These are phyloP conservation scores for Eumacrocentrus americanus DNA, from an alignment of 2,888 invertebrate species.

Conservation along the genomic window DNA sequence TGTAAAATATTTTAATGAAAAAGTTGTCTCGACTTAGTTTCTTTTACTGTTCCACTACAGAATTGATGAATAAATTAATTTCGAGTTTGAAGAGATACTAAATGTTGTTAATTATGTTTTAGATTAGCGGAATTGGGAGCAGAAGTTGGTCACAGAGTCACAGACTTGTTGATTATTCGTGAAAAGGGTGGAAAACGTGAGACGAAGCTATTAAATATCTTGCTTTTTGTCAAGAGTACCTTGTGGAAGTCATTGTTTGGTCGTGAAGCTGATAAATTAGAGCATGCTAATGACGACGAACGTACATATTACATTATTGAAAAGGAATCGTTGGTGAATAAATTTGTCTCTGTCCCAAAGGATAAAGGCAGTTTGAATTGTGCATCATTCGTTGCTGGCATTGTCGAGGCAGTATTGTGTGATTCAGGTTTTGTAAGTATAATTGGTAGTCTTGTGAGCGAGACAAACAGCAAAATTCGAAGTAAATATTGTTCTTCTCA, in stretches of 20 bases:
- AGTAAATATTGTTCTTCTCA: not conserved
- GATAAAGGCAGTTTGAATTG: conserved; percentile 98
- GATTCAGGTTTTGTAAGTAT: conserved; percentile 94
- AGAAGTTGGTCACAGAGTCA: conserved; percentile 90
- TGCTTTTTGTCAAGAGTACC: conserved; percentile 93
- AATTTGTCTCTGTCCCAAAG: conserved; percentile 96
- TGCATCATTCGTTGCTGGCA: conserved; percentile 97
- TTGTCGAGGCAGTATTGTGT: conserved; percentile 93
- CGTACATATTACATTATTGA: conserved; percentile 98
- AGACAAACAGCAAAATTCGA: not conserved
- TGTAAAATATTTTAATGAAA: too few species aligned
- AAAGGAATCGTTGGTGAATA: conserved; percentile 95
- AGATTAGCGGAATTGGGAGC: conserved; percentile 94
- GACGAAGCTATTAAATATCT: conserved; percentile 91
- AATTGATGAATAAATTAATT: conserved; percentile 12
- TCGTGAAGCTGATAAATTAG: conserved; percentile 97
- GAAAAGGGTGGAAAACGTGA: conserved; percentile 95
- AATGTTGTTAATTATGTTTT: conserved; percentile 37
- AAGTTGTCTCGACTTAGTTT: too few species aligned
- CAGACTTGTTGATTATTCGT: conserved; percentile 92
- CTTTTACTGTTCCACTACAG: too few species aligned
- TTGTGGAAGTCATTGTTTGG: conserved; percentile 99
- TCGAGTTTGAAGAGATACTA: conserved; percentile 34
- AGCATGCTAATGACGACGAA: conserved; percentile 98
- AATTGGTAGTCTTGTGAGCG: too few species aligned